Evolutionary conservation across 2,113 vertebrate genomes (phyloP).

Genomic region (Cyprinodon variegatus): DNA sequence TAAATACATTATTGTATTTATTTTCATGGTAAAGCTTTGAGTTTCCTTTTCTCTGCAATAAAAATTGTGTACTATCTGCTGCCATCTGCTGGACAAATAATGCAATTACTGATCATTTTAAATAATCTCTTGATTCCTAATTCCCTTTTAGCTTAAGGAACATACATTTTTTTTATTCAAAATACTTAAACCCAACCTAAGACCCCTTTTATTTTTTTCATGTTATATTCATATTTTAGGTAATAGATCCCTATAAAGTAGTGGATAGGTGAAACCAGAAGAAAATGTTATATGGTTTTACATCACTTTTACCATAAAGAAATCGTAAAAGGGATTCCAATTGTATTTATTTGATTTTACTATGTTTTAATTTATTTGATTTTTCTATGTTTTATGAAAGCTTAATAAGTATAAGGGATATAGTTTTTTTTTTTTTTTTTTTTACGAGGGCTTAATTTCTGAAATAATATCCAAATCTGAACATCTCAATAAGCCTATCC

Average conservation of each 20-base stretch:
- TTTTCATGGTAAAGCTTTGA: conserved; percentile 14
- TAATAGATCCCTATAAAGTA: not conserved
- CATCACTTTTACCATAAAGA: too few relatives aligned
- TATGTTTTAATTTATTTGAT: too few relatives aligned
- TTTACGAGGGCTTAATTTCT: too few relatives aligned
- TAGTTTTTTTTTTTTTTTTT: too few relatives aligned
- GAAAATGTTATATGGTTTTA: too few relatives aligned
- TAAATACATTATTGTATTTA: not conserved
- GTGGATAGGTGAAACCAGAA: too few relatives aligned
- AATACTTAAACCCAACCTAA: not conserved
- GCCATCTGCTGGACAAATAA: conserved; percentile 54
- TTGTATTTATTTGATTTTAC: not conserved
- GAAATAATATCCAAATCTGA: too few relatives aligned
- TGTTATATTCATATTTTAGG: not conserved
- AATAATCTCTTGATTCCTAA: not conserved
- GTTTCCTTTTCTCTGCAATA: not conserved
- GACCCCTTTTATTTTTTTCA: too few relatives aligned
- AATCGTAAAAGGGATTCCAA: not conserved
- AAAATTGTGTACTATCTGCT: conserved; percentile 3
- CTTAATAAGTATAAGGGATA: too few relatives aligned
- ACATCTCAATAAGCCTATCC: too few relatives aligned
- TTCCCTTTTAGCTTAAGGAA: conserved; percentile 1
- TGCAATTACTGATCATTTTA: conserved; percentile 1
- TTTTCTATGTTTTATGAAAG: too few relatives aligned
- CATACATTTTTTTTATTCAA: not conserved